phyloP scores from a whole-genome alignment of 2,888 invertebrate genomes.

The Pandemis corylana region DNA sequence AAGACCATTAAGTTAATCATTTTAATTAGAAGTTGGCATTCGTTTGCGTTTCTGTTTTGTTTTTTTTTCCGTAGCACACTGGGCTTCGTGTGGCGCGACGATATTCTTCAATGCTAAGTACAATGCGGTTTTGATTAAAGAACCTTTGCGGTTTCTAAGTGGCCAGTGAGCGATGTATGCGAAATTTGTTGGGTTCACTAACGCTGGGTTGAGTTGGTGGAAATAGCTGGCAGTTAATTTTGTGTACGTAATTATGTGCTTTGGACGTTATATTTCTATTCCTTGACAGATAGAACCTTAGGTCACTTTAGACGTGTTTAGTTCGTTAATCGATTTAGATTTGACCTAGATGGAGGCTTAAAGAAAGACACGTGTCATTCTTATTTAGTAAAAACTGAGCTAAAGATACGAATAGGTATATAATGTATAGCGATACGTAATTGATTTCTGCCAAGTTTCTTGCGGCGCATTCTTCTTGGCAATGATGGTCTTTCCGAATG shows the following conservation, averaged over 20 bases:
- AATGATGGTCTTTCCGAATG: too few species aligned
- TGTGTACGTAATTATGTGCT: slow-evolving; percentile 40
- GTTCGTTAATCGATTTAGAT: not conserved
- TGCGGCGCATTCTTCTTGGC: too few species aligned
- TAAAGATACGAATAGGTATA: too few species aligned
- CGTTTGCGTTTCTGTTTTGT: slow-evolving; percentile 64
- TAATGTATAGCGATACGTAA: too few species aligned
- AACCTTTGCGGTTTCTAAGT: slow-evolving; percentile 19
- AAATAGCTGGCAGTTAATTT: slow-evolving; percentile 20
- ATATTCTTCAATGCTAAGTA: slow-evolving; percentile 34
- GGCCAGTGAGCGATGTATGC: slow-evolving; percentile 27
- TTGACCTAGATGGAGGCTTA: too few species aligned
- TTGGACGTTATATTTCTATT: slow-evolving; percentile 34
- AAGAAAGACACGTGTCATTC: too few species aligned
- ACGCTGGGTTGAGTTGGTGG: slow-evolving; percentile 1
- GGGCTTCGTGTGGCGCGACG: slow-evolving; percentile 26
- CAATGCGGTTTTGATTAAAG: slow-evolving; percentile 41
- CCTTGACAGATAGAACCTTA: slow-evolving; percentile 32
- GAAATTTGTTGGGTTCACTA: not conserved
- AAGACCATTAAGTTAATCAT: slow-evolving; percentile 85
- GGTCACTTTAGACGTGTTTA: not conserved
- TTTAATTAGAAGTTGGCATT: slow-evolving; percentile 83
- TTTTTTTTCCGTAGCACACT: slow-evolving; percentile 32
- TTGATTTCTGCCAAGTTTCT: too few species aligned
- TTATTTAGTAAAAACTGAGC: too few species aligned